These are phyloP conservation scores for Sebastes vulpes DNA, from an alignment of 2,797 vertebrate genomes.

Conservation along the genomic window DNA sequence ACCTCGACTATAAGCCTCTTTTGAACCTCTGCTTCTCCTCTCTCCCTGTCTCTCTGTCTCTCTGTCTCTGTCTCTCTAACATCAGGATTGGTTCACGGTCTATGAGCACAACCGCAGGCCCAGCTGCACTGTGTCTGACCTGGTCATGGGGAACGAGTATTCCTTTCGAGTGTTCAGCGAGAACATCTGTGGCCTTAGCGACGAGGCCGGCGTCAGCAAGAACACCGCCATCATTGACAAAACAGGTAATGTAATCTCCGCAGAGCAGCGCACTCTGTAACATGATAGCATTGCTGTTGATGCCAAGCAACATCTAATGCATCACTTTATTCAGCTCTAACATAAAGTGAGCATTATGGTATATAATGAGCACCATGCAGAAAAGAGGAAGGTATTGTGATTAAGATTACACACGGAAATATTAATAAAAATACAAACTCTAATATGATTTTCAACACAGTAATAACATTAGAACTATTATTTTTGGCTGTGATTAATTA, in stretches of 20 bases:
- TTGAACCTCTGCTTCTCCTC: constrained; percentile 19
- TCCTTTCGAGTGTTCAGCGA: constrained; percentile 90
- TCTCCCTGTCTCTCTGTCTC: not conserved
- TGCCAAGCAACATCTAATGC: not conserved
- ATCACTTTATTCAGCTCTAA: not conserved
- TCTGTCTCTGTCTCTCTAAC: not conserved
- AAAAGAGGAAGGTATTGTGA: not conserved
- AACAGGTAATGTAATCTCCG: constrained; percentile 80
- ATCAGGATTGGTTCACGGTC: constrained; percentile 93
- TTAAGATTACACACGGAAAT: not conserved
- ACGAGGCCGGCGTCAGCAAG: constrained; percentile 86
- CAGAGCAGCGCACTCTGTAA: not conserved
- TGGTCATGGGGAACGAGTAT: constrained; percentile 94
- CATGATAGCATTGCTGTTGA: not conserved
- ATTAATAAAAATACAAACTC: not conserved
- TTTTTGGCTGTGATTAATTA: constrained; percentile 17
- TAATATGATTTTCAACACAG: not conserved
- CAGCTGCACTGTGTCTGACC: constrained; percentile 91
- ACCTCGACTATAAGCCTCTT: constrained; percentile 24
- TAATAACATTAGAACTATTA: not conserved
- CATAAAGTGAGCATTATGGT: not conserved
- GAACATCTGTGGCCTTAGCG: constrained; percentile 92
- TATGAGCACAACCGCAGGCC: constrained; percentile 90
- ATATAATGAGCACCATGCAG: not conserved
- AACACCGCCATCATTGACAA: constrained; percentile 91